Base-by-base conservation (phyloP, 2,113 vertebrate species). In the Callocephalon fimbriatum region DNA sequence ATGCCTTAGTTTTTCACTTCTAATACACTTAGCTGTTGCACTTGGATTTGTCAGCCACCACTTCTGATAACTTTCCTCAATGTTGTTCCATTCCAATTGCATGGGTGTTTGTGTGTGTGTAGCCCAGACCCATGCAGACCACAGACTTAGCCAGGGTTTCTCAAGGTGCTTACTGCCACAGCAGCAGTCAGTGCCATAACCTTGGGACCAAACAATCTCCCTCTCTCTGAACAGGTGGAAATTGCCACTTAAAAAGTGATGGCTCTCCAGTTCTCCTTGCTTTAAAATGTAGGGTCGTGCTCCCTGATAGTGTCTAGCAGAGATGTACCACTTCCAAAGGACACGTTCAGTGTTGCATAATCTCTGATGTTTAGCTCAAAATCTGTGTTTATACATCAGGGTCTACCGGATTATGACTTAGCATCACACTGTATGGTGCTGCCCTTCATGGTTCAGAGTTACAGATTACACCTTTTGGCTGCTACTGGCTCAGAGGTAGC, bases 401-500 rank as follows among this genome's bases (percentile, higher is more conserved):
- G 48, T 26, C 48, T 56, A 22, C 13, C 44, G 37, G 31, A n/a
- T 25, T 76, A 4, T n/a, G 37, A 2, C 2, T 61, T 40, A 62
- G 27, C 23, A 12, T 27, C 0, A 1, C 12, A 2, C n/a, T 70
- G 31, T 3, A 0, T 38, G 47, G 26, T 68, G 44, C 32, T 63
- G 70, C 19, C 20, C 15, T 42, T 73, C 26, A 2, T 4, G 17
- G 31, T 45, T 61, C 29, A 32, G 23, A 76, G 42, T 27, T 81
- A 38, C 1, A n/a, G 29, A 40, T 18, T n/a, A 25, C 10, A 16
- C 15, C 53, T 72, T 45, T 67, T 26, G 22, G 14, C 61, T 3
- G 2, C 65, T 50, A 0, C 51, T 68, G 44, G 16, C 65, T 93
- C 6, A 1, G 23, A 76, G 15, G 8, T 8, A 29, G 35, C 0